Evolutionary conservation across 2,888 invertebrate genomes (phyloP), one percentile per base, ranked within the genome.

Genomic region (Rotaria macrura): DNA sequence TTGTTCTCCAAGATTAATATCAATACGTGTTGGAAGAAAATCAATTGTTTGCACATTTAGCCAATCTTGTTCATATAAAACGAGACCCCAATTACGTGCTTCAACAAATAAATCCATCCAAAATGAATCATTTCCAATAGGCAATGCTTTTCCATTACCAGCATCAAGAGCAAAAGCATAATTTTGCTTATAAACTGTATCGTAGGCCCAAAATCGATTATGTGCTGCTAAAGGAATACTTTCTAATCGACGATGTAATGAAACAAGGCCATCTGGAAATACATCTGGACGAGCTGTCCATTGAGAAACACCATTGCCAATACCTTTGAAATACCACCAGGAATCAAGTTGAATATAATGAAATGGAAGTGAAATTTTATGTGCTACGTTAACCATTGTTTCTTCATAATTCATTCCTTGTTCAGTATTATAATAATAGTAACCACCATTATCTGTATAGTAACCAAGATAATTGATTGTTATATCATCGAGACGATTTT

Each of bases 31-130:
- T 12, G 88, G 87, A 25, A 88, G 86, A n/a, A 89, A 87, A 14
- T 87, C 87, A 83, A 88, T 87, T n/a, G 89, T 88, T 85, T 89
- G 88, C 25, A 87, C 87, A 85, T 89, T 88, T 84, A 90, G 85
- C 89, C 89, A 89, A 87, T 89, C 90, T 88, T 89, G 89, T 87
- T 89, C 89, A 84, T 89, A 89, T 23, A 88, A 83, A 12, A 87
- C 87, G 14, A 89, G 84, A 17, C 88, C 88, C 89, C 89, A 89
- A n/a, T 23, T 79, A 84, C 87, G 84, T 2, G 88, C 88, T 12
- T 87, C 87, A 17, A 57, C 83, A 85, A 89, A 88, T 23, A 89
- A 85, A 74, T 88, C 88, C 38, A 87, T 85, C 89, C 89, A 89
- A 87, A 89, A 89, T 52, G 55, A 85, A 88, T 89, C 87, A 38